phyloP scores from a whole-genome alignment of 2,888 invertebrate genomes.

The Aporophyla nigra region DNA sequence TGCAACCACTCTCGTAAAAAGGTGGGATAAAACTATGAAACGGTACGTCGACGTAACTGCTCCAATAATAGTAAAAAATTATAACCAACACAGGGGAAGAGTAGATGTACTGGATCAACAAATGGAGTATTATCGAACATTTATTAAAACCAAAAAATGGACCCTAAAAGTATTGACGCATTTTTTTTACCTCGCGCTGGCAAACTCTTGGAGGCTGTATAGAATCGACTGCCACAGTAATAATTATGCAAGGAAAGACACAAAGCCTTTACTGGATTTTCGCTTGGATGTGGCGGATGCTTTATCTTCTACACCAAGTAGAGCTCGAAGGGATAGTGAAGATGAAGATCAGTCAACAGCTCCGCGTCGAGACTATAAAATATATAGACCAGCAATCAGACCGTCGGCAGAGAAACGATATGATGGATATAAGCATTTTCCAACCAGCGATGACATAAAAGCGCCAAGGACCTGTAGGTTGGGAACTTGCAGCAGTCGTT shows the following conservation, averaged over 20 bases:
- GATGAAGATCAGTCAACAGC: not conserved
- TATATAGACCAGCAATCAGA: slow-evolving; percentile 9
- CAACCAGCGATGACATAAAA: slow-evolving; percentile 10
- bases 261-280: not conserved
- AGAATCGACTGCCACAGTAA: not conserved
- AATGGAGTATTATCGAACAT: not conserved
- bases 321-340: slow-evolving; percentile 5
- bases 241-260: not conserved
- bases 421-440: slow-evolving; percentile 11
- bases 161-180: not conserved
- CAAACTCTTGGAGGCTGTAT: not conserved
- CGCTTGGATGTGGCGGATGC: slow-evolving; percentile 2
- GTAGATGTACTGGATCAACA: not conserved
- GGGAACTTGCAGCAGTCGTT: slow-evolving; percentile 15
- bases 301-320: not conserved
- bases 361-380: not conserved
- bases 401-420: slow-evolving; percentile 3
- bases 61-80: not conserved
- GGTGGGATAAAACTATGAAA: not conserved
- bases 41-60: not conserved
- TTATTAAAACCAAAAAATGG: not conserved
- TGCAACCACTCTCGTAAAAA: not conserved
- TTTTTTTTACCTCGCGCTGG: not conserved
- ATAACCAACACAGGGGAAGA: not conserved
- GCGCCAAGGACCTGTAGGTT: slow-evolving; percentile 12